These are phyloP conservation scores for Cephus pygmeus DNA, from an alignment of 2,888 invertebrate genomes.

Conservation along the genomic window DNA sequence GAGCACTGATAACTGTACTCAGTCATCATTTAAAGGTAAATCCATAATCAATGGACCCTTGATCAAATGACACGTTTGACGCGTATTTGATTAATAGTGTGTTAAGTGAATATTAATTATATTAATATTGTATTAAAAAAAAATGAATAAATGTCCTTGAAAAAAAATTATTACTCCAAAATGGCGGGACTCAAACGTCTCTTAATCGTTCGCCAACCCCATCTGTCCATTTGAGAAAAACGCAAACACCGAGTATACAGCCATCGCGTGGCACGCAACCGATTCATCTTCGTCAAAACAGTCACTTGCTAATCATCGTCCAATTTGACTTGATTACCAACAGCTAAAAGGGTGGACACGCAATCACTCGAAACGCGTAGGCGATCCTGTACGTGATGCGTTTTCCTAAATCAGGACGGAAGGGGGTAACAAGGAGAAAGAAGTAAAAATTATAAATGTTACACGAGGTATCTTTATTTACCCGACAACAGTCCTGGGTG, in stretches of 20 bases:
- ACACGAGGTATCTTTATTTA: neutral
- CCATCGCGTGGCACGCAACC: neutral
- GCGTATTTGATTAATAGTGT: neutral
- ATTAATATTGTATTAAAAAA: neutral
- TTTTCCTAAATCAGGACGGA: neutral
- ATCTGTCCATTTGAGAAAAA: neutral
- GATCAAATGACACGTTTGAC: neutral
- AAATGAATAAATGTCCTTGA: neutral
- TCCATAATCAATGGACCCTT: neutral
- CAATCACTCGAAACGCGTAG: neutral
- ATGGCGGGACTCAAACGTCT: neutral
- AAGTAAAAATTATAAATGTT: neutral
- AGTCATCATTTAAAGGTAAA: neutral
- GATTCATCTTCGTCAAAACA: neutral
- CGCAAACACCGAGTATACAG: neutral
- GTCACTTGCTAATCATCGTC: neutral
- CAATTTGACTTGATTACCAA: neutral
- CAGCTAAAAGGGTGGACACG: neutral
- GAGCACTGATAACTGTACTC: neutral
- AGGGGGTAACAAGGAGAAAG: neutral
- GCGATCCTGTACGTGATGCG: neutral
- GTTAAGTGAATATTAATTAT: neutral
- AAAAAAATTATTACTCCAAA: neutral
- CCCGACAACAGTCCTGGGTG: neutral
- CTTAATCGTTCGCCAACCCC: neutral